Base-by-base conservation (phyloP, 2,888 invertebrate genomes). In the Rhorus exstirpatorius region DNA sequence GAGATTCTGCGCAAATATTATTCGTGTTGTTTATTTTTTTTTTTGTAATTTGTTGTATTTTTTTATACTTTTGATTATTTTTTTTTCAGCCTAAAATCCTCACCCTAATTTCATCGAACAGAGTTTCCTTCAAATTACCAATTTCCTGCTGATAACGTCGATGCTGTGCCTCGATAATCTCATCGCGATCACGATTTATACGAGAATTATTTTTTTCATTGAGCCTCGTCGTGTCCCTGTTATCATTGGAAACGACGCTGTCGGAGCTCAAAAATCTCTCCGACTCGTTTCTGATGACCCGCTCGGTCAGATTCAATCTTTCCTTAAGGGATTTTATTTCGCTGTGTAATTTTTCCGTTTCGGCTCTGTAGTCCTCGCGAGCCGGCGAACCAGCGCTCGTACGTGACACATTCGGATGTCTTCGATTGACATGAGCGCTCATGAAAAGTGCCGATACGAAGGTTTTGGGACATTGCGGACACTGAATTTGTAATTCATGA, bases 321-420 rank as follows among this genome's bases (percentile, higher is more conserved):
- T 95, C 95, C 87, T 95, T 96, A 7, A 96, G 88, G 44, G 94
- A 94, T 87, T 95, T 95, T 46, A 96, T 95, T 90, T 96, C 95
- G 55, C 94, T 92, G 74, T 95, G 94, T 77, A 97, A 91, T 90
- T 95, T 96, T 51, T 95, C 94, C 1, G 95, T 95, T 89, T 96
- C 95, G 8, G 93, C 94, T 84, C 93, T 90, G 55, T 93, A 93
- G 67, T 93, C 93, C 41, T 93, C 91, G 31, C 92, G 92, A 49
- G 88, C 87, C 21, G 90, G 90, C 12, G 85, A 83, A 17, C 79
- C 60, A 55, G 89, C 88, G 6, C 80, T 81, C 12, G 84, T 79
- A 2, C 88, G 90, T 4, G 89, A 84, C 12, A 86, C 58, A 51
- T 89, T 88, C 0, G 93, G 88, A 90, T 96, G 96, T 35, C 96